These are phyloP conservation scores for Scleropages formosus DNA, from an alignment of 2,797 vertebrate species.

Conservation along the genomic window DNA sequence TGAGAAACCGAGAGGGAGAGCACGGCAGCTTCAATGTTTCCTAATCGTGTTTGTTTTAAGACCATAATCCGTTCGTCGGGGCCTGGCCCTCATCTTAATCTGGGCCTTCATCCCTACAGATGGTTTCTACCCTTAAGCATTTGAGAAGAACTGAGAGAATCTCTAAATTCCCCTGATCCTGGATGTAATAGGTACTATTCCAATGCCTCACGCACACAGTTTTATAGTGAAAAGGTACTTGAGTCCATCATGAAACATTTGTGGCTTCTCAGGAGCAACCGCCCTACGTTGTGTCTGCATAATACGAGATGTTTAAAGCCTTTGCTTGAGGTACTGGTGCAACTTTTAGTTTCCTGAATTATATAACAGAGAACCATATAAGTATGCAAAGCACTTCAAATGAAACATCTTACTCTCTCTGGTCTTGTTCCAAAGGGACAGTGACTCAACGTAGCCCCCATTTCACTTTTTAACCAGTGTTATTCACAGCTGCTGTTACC, in stretches of 20 bases:
- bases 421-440: too few relatives aligned
- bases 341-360: too few relatives aligned
- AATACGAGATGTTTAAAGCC: too few relatives aligned
- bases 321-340: too few relatives aligned
- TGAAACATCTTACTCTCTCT: too few relatives aligned
- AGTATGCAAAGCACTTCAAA: too few relatives aligned
- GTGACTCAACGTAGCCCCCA: too few relatives aligned
- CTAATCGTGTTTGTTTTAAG: slow-evolving; percentile 59
- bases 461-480: too few relatives aligned
- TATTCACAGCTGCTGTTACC: too few relatives aligned
- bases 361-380: too few relatives aligned
- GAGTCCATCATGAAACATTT: background rate
- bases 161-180: slow-evolving; percentile 57
- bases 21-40: slow-evolving; percentile 64
- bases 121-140: slow-evolving; percentile 80
- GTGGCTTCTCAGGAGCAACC: background rate
- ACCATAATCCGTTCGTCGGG: slow-evolving; percentile 68
- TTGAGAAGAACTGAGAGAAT: slow-evolving; percentile 74
- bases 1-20: slow-evolving; percentile 37
- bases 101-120: slow-evolving; percentile 78
- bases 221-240: background rate
- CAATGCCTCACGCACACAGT: background rate
- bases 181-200: slow-evolving; percentile 7
- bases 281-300: background rate
- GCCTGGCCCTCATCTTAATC: slow-evolving; percentile 71